Base-by-base conservation (phyloP, 2,797 vertebrate species). In the Geotrypetes seraphini region DNA sequence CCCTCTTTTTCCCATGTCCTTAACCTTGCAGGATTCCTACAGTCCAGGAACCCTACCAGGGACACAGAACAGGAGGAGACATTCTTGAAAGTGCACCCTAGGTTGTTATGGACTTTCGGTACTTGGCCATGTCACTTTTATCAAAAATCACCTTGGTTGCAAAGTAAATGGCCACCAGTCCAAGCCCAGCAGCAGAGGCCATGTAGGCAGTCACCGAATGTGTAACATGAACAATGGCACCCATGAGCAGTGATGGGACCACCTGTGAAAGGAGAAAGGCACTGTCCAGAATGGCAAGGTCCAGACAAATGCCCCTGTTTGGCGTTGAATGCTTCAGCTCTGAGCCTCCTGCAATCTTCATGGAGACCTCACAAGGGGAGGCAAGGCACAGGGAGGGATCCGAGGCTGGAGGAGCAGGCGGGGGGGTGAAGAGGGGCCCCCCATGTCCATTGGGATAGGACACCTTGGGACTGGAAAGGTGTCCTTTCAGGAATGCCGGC, bases 231-330 rank as follows among this genome's bases (percentile, higher is more conserved):
- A 92, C 89, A 1, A 88, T 64, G 8, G 70, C 77, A 17, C 88
- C 84, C 81, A 91, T 74, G 28, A 84, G 30, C 17, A 89, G 78
- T 3, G 89, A 89, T 0, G 86, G 84, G 20, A 87, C 61, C 10
- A 91, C 83, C 71, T 90, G 87, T 5, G 88, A 91, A 27, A 90
- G 76, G 11, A 91, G 67, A 50, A 84, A 87, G 7, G 87, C 87
- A 17, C 87, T 89, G 63, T 91, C 88, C 61, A 91, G 50, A 52
- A 91, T 75, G 28, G 89, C 89, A 2, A 91, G 63, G 65, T 91
- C 89, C 60, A 87, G 50, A 55, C 88, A 88, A 56, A 89, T 87
- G 13, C 87, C 89, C 8, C 84, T 63, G 23, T 62, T 48, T 0
- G 73, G 25, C 4, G 53, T 8, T 9, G 26, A 49, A 1, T 48